These are phyloP conservation scores for Ptychochromis oligacanthus DNA, from an alignment of 2,113 vertebrate genomes.

Conservation along the genomic window DNA sequence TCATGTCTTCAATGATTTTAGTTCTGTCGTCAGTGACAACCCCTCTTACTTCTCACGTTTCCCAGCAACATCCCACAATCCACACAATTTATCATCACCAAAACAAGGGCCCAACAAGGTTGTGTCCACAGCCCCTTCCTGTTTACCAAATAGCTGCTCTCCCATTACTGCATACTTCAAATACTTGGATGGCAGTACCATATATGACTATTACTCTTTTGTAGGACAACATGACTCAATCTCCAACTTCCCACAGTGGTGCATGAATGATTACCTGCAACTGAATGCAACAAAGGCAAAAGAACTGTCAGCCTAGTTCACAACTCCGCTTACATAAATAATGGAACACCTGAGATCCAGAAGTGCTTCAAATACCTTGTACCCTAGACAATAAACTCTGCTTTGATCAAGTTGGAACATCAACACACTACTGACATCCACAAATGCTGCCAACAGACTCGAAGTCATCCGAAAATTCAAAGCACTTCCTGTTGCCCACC, in stretches of 20 bases:
- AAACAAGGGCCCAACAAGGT: background rate
- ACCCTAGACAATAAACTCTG: background rate
- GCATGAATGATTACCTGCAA: background rate
- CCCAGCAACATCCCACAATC: too few relatives aligned
- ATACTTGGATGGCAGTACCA: background rate
- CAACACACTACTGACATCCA: background rate
- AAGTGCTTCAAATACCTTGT: too few relatives aligned
- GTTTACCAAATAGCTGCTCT: too few relatives aligned
- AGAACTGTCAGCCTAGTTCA: background rate
- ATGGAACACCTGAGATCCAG: background rate
- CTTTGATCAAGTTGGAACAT: constrained; percentile 2
- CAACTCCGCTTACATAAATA: background rate
- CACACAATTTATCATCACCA: too few relatives aligned
- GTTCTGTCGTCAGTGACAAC: too few relatives aligned
- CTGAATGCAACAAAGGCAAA: background rate
- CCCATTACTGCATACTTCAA: background rate
- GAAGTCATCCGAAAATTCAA: background rate
- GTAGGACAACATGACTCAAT: too few relatives aligned
- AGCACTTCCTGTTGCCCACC: background rate
- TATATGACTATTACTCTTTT: too few relatives aligned
- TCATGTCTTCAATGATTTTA: too few relatives aligned
- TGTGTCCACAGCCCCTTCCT: background rate
- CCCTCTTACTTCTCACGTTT: too few relatives aligned
- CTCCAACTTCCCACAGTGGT: background rate
- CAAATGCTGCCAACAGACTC: background rate